These are phyloP conservation scores for Achroia grisella DNA, from an alignment of 1,140 invertebrate species.

Conservation along the genomic window DNA sequence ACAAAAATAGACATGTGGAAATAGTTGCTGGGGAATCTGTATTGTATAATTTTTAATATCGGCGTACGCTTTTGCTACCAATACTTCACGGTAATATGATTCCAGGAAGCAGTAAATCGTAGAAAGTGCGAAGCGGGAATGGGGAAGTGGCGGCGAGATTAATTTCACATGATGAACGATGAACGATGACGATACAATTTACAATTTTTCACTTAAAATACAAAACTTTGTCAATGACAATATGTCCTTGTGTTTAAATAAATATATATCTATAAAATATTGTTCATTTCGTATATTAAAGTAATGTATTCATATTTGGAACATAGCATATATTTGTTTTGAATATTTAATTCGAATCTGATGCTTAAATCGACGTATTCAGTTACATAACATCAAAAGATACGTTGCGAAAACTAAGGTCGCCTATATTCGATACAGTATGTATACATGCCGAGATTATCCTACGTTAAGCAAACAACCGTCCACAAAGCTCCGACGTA, in stretches of 20 bases:
- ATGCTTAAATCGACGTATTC: conserved; percentile 13
- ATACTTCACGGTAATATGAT: conserved; percentile 49
- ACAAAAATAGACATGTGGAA: no score
- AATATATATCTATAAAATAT: no score
- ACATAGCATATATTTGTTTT: no score
- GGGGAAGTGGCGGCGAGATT: conserved; percentile 48
- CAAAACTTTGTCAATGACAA: conserved; percentile 1
- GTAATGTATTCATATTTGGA: no score
- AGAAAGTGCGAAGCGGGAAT: conserved; percentile 40
- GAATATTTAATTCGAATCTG: no score
- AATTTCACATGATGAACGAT: conserved; percentile 69
- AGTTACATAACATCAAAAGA: conserved; percentile 35
- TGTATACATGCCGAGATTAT: conserved; percentile 45
- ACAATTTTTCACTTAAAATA: conserved; percentile 43
- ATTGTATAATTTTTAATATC: conserved; percentile 46
- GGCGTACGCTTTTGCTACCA: conserved; percentile 19
- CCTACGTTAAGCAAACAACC: conserved; percentile 50
- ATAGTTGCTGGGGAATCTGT: conserved; percentile 5
- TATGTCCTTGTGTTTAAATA: no score
- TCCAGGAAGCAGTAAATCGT: conserved; percentile 42
- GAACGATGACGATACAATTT: conserved; percentile 60
- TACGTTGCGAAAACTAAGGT: conserved; percentile 17
- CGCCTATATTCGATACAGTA: conserved; percentile 29
- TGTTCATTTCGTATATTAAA: no score
- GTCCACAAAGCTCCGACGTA: conserved; percentile 39